phyloP scores from a whole-genome alignment of 2,888 invertebrate genomes.

The Drosophila crucigera region DNA sequence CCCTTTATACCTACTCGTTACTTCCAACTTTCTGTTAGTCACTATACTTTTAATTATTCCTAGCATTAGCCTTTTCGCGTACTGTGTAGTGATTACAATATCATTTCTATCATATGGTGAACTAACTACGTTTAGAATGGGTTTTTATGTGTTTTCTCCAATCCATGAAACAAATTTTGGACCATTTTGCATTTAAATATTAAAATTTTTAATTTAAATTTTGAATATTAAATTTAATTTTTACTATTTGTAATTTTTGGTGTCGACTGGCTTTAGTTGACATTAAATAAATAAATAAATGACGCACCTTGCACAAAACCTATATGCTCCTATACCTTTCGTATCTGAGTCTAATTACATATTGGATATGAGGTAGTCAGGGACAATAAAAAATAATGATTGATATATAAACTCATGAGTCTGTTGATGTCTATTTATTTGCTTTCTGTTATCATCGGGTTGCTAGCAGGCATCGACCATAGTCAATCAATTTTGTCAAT shows the following conservation, averaged over 20 bases:
- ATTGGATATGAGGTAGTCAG: neutral
- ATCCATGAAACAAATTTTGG: neutral
- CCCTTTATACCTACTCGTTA: neutral
- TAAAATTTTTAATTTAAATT: neutral
- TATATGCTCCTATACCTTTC: neutral
- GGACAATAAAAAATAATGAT: neutral
- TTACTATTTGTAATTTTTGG: neutral
- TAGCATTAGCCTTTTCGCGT: too few species aligned
- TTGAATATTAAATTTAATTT: neutral
- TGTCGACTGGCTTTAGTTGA: neutral
- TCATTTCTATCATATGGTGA: too few species aligned
- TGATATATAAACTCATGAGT: neutral
- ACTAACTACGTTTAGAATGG: too few species aligned
- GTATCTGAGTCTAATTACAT: neutral
- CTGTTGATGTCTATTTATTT: neutral
- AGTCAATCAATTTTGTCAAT: neutral
- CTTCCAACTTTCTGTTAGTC: too few species aligned
- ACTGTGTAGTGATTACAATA: too few species aligned
- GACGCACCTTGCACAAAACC: neutral
- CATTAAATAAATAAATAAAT: neutral
- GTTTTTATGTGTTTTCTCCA: neutral
- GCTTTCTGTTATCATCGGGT: neutral
- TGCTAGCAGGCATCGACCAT: neutral
- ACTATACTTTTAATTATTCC: too few species aligned
- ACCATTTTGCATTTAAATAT: neutral